These are phyloP conservation scores for Buphagus erythrorhynchus DNA, from an alignment of 2,797 vertebrate genomes.

Conservation along the genomic window DNA sequence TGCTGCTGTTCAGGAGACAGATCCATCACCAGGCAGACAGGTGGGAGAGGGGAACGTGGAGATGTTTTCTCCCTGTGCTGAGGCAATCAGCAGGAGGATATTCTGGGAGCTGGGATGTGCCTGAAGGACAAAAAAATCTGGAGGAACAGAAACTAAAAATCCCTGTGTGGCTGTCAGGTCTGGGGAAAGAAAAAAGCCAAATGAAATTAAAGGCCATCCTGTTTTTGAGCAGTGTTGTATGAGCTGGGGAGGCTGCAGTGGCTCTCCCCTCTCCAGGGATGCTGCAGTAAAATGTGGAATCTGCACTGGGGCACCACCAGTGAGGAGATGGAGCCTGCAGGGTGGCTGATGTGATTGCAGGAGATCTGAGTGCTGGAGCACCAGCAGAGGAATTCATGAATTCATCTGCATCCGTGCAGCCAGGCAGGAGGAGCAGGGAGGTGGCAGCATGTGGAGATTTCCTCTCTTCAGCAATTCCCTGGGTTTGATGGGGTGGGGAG, in stretches of 20 bases:
- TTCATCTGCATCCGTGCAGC: neutral
- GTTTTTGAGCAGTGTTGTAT: neutral
- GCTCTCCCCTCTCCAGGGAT: neutral
- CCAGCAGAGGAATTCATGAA: neutral
- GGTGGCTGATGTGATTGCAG: neutral
- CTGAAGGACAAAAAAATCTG: neutral
- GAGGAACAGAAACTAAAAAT: neutral
- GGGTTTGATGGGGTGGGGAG: neutral
- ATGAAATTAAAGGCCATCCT: neutral
- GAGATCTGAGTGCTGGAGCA: neutral
- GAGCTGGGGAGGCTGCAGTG: neutral
- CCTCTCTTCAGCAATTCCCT: neutral
- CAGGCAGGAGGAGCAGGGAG: neutral
- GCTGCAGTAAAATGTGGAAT: neutral
- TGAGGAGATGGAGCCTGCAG: neutral
- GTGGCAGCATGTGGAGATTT: neutral
- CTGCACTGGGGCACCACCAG: neutral
- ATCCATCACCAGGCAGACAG: neutral
- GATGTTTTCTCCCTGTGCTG: neutral
- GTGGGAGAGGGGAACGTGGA: neutral
- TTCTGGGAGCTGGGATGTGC: neutral
- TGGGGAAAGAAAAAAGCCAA: rapidly evolving
- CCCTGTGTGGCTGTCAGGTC: neutral
- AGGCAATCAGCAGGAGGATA: neutral
- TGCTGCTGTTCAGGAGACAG: neutral